These are phyloP conservation scores for Ibycter americanus DNA, from an alignment of 2,797 vertebrate species.

Conservation along the genomic window DNA sequence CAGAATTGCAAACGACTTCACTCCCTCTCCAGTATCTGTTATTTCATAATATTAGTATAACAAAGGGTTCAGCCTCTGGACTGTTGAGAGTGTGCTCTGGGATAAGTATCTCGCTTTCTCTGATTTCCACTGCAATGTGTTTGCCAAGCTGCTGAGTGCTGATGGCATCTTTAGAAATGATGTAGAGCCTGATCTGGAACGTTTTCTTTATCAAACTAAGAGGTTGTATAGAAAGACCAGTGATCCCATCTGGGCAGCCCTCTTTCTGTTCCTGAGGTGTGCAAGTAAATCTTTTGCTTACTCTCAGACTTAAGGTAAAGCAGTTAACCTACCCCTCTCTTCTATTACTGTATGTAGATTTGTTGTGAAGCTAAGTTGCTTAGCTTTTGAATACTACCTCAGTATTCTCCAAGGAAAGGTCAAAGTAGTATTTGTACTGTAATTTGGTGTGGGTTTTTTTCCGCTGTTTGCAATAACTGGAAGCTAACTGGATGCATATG, in stretches of 20 bases:
- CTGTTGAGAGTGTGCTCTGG: neutral
- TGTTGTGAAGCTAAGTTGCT: neutral
- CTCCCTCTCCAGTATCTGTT: neutral
- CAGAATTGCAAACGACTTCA: neutral
- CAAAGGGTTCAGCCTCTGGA: neutral
- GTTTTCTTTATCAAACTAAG: neutral
- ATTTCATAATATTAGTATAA: neutral
- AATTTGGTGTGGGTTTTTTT: neutral
- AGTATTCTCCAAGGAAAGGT: neutral
- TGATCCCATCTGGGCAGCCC: rapidly evolving
- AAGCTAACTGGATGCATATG: neutral
- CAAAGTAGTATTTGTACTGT: neutral
- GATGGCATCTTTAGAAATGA: neutral
- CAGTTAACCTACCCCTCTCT: neutral
- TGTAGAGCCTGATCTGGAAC: neutral
- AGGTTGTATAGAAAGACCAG: neutral
- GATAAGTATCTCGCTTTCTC: neutral
- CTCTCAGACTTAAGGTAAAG: neutral
- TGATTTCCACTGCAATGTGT: neutral
- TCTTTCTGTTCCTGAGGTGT: neutral
- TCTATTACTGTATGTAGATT: neutral
- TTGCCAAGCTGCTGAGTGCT: neutral
- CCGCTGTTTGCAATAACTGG: neutral
- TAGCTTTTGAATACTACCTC: neutral
- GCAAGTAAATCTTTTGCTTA: neutral